Evolutionary conservation across 1,140 invertebrate species (phyloP), one percentile per base, ranked within the genome.

Genomic region (Neoseiulus cucumeris): DNA sequence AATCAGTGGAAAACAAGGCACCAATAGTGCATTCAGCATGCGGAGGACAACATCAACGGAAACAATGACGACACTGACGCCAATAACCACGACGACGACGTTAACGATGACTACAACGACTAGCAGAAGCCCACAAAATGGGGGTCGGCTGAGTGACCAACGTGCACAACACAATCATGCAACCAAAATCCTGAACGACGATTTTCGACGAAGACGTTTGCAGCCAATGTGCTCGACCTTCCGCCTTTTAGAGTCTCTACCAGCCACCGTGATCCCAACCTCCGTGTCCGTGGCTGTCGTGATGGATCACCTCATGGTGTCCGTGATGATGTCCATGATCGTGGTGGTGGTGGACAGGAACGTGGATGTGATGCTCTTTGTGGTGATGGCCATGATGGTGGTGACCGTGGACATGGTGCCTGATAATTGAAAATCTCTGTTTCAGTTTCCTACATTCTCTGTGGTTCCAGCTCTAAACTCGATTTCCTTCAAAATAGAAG

Each of bases 281-380:
- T 25, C 33, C 25, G 33, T 33, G 25, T 29, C 33, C 25, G 51
- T 59, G 51, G 14, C 33, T 33, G 14, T 59, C 51, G 14, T 47
- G 45, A 28, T 47, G 45, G 14, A 22, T 20, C 4, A 47, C 14
- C 14, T 47, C 45, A 14, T 47, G 45, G 45, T 47, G 45, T 47
- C 45, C 45, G 22, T 59, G 51, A 25, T 59, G 51, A 9, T 59
- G 51, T 59, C 51, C 51, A n/a, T 47, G 45, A 14, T 59, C 51
- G 33, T 59, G 51, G 51, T 59, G 51, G 51, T 59, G 51, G 9
- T 59, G 51, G 12, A 59, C 14, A 17, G 51, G 51, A 2, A 59
- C 51, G 22, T 59, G 51, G 14, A 59, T 59, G 51, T 59, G 51
- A 20, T 59, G 51, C 22, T 59, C 51, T 33, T 59, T 59, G 25